Evolutionary conservation across 2,888 invertebrate species (phyloP).

Genomic region (Periphyllus acericola): DNA sequence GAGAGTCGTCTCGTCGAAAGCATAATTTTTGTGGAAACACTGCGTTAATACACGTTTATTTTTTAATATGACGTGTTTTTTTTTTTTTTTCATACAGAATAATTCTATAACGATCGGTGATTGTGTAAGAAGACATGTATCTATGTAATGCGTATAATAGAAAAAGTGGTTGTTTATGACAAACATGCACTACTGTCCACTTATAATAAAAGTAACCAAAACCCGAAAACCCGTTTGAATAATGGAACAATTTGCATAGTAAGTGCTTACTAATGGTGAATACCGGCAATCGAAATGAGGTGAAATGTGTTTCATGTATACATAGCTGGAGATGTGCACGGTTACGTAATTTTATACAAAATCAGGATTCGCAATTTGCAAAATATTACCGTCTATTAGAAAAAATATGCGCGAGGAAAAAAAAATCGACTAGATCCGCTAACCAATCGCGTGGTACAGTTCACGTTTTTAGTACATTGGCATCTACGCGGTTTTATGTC

Average conservation of each 20-base stretch:
- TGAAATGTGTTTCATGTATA: neutral
- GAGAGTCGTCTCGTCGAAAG: neutral
- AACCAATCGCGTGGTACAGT: neutral
- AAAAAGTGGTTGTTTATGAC: constrained; percentile 1
- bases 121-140: constrained; percentile 10
- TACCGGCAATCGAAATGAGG: constrained; percentile 14
- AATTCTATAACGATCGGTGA: neutral
- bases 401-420: neutral
- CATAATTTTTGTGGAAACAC: neutral
- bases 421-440: neutral
- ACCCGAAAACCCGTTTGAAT: constrained; percentile 35
- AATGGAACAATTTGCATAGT: constrained; percentile 23
- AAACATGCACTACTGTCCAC: neutral
- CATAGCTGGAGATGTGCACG: neutral
- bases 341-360: neutral
- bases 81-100: neutral
- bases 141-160: constrained; percentile 4
- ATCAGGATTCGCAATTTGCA: neutral
- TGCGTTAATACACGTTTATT: neutral
- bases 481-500: too few relatives aligned
- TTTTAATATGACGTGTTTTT: neutral
- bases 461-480: too few relatives aligned
- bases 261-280: neutral
- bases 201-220: constrained; percentile 19
- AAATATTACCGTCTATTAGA: neutral